Percentiles rank a stretch among this genome's conserved stretches.
phyloP scores from a whole-genome alignment of 2,113 vertebrate genomes.

The Asarcornis scutulata region DNA sequence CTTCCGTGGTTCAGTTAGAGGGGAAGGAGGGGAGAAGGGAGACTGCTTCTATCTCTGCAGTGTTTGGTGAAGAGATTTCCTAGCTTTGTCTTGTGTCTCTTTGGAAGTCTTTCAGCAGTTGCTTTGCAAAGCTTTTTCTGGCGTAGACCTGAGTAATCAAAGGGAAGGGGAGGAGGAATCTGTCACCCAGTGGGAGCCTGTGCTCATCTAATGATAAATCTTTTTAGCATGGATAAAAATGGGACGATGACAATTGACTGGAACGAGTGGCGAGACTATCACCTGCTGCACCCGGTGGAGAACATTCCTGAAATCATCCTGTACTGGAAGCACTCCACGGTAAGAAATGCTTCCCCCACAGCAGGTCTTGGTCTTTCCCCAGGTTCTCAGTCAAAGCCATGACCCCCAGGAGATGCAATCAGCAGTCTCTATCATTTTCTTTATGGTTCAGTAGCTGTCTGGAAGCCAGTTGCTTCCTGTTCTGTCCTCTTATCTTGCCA shows the following conservation, averaged over 20 bases:
- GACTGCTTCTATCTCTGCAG: background rate
- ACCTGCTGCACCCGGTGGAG: slow-evolving; percentile 90
- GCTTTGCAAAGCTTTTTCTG: slow-evolving; percentile 27
- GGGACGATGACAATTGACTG: slow-evolving; percentile 98
- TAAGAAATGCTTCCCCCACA: slow-evolving; percentile 53
- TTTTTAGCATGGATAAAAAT: slow-evolving; percentile 92
- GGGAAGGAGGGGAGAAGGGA: background rate
- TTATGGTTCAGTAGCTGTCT: background rate
- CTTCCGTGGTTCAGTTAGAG: background rate
- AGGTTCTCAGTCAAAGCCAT: background rate
- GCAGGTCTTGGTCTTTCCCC: background rate
- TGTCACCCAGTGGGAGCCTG: background rate
- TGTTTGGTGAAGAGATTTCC: background rate
- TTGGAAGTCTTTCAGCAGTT: slow-evolving; percentile 24
- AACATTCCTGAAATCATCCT: slow-evolving; percentile 98
- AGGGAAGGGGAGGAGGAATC: background rate
- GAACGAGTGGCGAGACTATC: slow-evolving; percentile 96
- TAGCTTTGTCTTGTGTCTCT: slow-evolving; percentile 41
- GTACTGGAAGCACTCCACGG: slow-evolving; percentile 98
- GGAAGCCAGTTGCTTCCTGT: background rate
- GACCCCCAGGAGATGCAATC: background rate
- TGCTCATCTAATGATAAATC: slow-evolving; percentile 7
- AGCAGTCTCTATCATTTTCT: background rate
- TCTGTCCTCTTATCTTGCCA: background rate
- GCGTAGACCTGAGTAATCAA: background rate